Evolutionary conservation across 2,797 vertebrate species (phyloP).

Genomic region (Cheirogaleus major): DNA sequence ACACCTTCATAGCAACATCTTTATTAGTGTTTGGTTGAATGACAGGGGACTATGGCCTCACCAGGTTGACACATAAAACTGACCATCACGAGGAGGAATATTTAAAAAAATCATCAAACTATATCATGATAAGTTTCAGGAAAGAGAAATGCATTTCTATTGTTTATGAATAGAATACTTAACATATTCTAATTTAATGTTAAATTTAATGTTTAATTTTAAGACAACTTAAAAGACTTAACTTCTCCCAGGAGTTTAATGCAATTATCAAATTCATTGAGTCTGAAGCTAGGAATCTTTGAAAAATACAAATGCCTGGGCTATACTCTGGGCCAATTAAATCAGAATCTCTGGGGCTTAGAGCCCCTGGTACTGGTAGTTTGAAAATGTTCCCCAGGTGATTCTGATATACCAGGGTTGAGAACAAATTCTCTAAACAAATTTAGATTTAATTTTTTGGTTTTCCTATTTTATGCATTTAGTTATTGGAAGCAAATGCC

Average conservation of each 20-base stretch:
- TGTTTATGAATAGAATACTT: not conserved
- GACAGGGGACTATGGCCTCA: not conserved
- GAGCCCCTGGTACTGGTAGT: not conserved
- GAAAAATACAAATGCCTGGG: not conserved
- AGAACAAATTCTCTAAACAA: not conserved
- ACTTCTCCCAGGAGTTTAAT: not conserved
- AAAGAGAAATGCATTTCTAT: not conserved
- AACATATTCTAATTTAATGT: not conserved
- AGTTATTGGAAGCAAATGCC: not conserved
- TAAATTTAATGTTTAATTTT: not conserved
- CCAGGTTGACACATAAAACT: not conserved
- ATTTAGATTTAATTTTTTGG: not conserved
- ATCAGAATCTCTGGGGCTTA: not conserved
- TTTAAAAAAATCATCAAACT: not conserved
- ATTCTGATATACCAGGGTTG: not conserved
- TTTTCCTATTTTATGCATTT: not conserved
- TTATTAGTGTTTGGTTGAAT: not conserved
- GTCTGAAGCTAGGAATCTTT: not conserved
- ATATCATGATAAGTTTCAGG: not conserved
- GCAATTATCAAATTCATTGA: not conserved
- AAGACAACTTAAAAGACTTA: not conserved
- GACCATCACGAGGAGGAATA: not conserved
- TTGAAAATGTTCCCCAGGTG: not conserved
- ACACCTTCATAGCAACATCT: not conserved
- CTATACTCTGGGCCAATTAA: not conserved